Evolutionary conservation across 2,888 invertebrate species (phyloP), one percentile per base, ranked within the genome.

Genomic region (Agrochola lychnidis): DNA sequence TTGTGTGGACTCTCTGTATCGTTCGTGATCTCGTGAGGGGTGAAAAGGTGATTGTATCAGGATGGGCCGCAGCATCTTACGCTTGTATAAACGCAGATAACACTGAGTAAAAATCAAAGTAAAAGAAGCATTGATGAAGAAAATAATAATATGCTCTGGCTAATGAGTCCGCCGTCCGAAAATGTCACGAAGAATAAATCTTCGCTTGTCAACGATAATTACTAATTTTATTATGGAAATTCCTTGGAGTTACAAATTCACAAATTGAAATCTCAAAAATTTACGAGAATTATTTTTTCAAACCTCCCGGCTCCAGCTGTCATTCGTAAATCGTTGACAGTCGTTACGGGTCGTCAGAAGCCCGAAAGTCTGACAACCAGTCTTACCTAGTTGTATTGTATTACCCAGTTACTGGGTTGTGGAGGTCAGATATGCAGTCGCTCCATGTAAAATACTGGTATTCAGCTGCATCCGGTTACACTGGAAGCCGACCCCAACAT

Each of bases 201-300:
- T 75, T 75, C 9, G 22, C 51, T 76, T 81, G 45, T 36, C 68
- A 64, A 75, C 1, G 14, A 69, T 79, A 76, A 68, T 79, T 74
- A 73, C n/a, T 64, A 45, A 75, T 81, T 76, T 40, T 59, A 14
- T 63, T 79, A 79, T 63, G 79, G 53, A 73, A 80, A 80, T 80
- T 64, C 22, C 3, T n/a, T 30, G 22, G 80, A 64, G 57, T 57
- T 72, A 64, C 57, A 64, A 74, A 64, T 51, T 79, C 36, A 42
- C 25, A 68, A 81, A 68, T 45, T 40, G 36, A 36, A 36, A 4
- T 36, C 4, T 36, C 36, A 36, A 36, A 36, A 36, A 36, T 36
- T 3, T 36, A 36, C 36, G 30, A 30, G 30, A 1, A 30, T 30
- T 30, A 30, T 30, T 30, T 30, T 30, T 30, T 30, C 30, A 30